Conservation (phyloP, 2,888 invertebrate species). For the Drosophila bunnanda region DNA sequence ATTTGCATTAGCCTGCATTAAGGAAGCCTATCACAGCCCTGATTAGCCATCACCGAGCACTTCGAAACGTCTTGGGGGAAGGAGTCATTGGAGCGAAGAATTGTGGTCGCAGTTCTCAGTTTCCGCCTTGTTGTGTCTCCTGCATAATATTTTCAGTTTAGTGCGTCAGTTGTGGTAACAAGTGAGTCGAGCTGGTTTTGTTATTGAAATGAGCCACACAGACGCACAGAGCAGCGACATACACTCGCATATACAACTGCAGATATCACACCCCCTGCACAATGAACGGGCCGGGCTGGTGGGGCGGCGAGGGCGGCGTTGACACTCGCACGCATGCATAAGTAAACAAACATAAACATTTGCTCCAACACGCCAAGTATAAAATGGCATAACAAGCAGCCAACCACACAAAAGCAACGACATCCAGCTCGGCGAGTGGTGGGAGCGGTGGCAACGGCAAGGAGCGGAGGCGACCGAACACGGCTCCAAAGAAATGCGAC, state of each 20-base stretch:
- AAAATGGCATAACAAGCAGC: constrained; percentile 78
- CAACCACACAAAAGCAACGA: constrained; percentile 66
- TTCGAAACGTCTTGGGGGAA: constrained; percentile 1
- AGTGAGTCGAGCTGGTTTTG: constrained; percentile 76
- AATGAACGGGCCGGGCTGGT: constrained; percentile 19
- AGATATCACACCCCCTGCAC: constrained; percentile 27
- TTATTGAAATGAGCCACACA: constrained; percentile 73
- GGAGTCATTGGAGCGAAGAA: constrained; percentile 15
- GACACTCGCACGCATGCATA: constrained; percentile 78
- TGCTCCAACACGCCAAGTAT: constrained; percentile 75
- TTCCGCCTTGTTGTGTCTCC: constrained; percentile 63
- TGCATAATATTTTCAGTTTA: constrained; percentile 76
- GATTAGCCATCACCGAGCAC: constrained; percentile 63
- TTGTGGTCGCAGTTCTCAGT: constrained; percentile 46
- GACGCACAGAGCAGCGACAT: constrained; percentile 29
- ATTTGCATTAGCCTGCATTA: constrained; percentile 61
- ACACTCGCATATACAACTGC: constrained; percentile 44
- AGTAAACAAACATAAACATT: constrained; percentile 80
- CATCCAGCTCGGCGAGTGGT: constrained; percentile 28
- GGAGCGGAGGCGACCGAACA: not conserved
- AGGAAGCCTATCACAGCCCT: constrained; percentile 43
- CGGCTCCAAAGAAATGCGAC: constrained; percentile 2
- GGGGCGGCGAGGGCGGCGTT: constrained; percentile 35
- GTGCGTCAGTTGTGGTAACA: constrained; percentile 79
- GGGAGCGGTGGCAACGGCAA: not conserved